Evolutionary conservation across 2,888 invertebrate species (phyloP), one percentile per base, ranked within the genome.

Genomic region (Lochmaea capreae): DNA sequence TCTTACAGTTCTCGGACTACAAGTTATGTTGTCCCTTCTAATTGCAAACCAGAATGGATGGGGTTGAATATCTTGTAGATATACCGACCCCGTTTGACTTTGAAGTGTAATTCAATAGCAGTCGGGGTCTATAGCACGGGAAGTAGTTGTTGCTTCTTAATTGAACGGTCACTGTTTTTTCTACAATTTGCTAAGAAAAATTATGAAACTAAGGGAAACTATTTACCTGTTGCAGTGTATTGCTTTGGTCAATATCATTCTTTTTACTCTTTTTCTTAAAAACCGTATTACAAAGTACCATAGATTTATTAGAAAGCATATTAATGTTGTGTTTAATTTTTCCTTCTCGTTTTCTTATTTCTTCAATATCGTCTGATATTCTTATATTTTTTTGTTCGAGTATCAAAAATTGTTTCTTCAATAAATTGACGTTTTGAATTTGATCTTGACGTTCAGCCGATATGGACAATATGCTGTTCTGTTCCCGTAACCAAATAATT

Each of bases 311-410:
- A 65, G 91, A 90, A 77, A 92, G 86, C 22, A 88, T 88, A 54
- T 90, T 90, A 76, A 95, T 89, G 10, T 88, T 88, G 5, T 92
- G 89, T 1, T 89, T 88, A 2, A 93, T 89, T 54, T 89, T 89
- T 1, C 85, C 87, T 14, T 91, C 90, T 78, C 91, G 91, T 43
- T 87, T 88, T 39, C 86, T 84, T 14, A 92, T 89, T 11, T 88
- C 86, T 22, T 92, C 92, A 5, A 93, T 86, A 63, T 93, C 92
- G 71, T 90, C 89, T 76, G 92, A 92, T 42, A 94, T 88, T 81
- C 92, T 92, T 80, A 93, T 86, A 66, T 92, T 92, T 82, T 94
- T 95, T 80, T 95, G 93, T 61, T 93, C 92, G 85, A 95, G 90
- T 70, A 95, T 87, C 79, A 89, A 84, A 67, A 89, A 87, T 83